phyloP scores from a whole-genome alignment of 2,113 vertebrate genomes.

The Burhinus bistriatus region DNA sequence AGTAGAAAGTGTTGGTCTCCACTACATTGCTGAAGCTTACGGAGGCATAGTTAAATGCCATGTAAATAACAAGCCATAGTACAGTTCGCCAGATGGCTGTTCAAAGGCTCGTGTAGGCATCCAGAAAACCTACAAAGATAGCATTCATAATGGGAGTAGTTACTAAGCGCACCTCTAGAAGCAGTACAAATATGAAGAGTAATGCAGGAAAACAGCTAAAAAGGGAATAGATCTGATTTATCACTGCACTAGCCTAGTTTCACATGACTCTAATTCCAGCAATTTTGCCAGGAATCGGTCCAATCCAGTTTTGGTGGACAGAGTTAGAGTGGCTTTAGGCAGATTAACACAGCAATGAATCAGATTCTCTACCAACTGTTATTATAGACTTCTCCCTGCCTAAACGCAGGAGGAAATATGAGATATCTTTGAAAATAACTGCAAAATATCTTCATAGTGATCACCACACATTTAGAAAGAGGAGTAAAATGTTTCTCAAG shows the following conservation, averaged over 20 bases:
- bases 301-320: not conserved
- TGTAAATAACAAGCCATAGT: not conserved
- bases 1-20: not conserved
- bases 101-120: not conserved
- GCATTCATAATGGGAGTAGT: not conserved
- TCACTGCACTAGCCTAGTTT: not conserved
- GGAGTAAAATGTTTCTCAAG: not conserved
- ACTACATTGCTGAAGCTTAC: not conserved
- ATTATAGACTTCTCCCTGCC: not conserved
- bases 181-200: not conserved
- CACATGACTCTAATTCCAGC: not conserved
- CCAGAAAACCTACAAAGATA: not conserved
- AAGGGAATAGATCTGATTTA: not conserved
- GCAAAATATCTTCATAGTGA: not conserved
- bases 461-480: not conserved
- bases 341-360: not conserved
- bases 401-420: not conserved
- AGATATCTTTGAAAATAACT: not conserved
- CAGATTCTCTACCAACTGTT: not conserved
- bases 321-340: not conserved
- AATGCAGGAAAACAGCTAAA: not conserved
- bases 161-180: not conserved
- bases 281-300: not conserved
- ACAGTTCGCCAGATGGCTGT: not conserved
- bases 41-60: not conserved